Conservation (phyloP, 2,888 invertebrate species). For the Thymelicus lineola region DNA sequence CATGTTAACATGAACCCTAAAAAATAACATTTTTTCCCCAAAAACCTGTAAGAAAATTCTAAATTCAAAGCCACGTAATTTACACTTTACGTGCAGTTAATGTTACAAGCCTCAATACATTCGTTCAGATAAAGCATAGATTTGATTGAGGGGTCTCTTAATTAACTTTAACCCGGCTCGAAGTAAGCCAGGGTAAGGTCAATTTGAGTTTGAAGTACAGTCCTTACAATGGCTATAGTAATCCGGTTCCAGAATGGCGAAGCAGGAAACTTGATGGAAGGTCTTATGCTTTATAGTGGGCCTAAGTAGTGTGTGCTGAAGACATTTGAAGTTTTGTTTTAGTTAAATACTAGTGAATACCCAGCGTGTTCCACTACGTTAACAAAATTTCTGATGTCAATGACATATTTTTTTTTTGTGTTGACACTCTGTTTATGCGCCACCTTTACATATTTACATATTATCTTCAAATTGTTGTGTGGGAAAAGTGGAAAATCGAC, state of each 20-base stretch:
- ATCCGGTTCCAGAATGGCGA: constrained; percentile 22
- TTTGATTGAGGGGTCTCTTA: constrained; percentile 45
- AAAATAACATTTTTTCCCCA: too few species aligned
- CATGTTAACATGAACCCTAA: background rate
- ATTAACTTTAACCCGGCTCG: constrained; percentile 36
- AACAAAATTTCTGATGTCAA: too few species aligned
- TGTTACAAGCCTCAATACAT: constrained; percentile 23
- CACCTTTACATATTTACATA: too few species aligned
- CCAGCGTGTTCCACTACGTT: too few species aligned
- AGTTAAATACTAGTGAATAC: too few species aligned
- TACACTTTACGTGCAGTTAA: constrained; percentile 6
- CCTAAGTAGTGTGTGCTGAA: constrained; percentile 6
- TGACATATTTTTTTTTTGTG: too few species aligned
- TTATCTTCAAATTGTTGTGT: too few species aligned
- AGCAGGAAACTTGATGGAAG: constrained; percentile 24
- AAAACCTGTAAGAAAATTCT: background rate
- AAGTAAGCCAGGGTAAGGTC: constrained; percentile 31
- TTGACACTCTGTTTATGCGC: too few species aligned
- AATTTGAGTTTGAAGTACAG: constrained; percentile 35
- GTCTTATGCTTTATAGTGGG: constrained; percentile 26
- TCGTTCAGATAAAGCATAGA: constrained; percentile 38
- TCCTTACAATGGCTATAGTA: constrained; percentile 35
- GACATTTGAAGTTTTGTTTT: constrained; percentile 12
- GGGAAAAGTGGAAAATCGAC: too few species aligned
- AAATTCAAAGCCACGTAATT: background rate